These are phyloP conservation scores for Microctenopoma lineatum DNA, from an alignment of 2,797 vertebrate genomes.

Conservation along the genomic window DNA sequence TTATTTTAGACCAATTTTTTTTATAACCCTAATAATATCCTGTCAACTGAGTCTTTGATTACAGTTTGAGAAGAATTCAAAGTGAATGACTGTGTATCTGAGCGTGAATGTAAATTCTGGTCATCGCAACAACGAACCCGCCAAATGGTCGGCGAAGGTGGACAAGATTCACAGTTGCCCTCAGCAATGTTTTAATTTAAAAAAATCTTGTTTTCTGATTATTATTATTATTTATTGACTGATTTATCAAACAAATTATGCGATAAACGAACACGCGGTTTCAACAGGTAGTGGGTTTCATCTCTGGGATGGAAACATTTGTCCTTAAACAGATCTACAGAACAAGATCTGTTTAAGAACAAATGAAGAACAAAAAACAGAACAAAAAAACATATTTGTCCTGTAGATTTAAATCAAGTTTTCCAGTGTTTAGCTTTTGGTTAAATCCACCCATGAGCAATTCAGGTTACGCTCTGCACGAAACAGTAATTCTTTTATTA, in stretches of 20 bases:
- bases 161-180: not conserved
- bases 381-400: not conserved
- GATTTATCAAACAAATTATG: not conserved
- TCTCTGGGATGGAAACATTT: not conserved
- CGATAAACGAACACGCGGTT: not conserved
- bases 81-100: constrained; percentile 5
- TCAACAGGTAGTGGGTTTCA: not conserved
- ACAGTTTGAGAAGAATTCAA: not conserved
- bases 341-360: too few species aligned
- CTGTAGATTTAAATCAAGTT: not conserved
- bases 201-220: not conserved
- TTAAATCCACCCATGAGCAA: not conserved
- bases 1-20: not conserved
- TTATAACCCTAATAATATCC: not conserved
- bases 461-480: not conserved
- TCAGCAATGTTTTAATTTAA: not conserved
- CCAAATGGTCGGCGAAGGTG: not conserved
- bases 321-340: not conserved
- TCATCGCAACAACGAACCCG: rapidly evolving
- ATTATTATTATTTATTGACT: not conserved
- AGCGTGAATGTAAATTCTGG: not conserved
- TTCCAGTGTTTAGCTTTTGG: not conserved
- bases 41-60: not conserved
- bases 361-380: not conserved
- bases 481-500: constrained; percentile 4